Conservation (phyloP, 1,140 invertebrate species). For the Drosophila nikananu region DNA sequence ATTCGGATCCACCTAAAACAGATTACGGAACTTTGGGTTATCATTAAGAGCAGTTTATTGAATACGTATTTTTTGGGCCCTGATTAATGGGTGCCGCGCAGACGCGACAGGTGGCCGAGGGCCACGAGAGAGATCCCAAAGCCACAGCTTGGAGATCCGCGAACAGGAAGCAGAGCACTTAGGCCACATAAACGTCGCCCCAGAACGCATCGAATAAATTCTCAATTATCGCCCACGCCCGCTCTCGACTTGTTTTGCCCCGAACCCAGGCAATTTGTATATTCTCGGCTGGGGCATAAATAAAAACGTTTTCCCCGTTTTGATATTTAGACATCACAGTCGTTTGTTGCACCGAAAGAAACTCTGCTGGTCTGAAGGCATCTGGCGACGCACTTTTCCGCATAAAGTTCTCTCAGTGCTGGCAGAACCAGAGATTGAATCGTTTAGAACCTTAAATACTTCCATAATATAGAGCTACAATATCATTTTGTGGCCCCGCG, state of each 20-base stretch:
- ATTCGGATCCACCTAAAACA: conserved; percentile 55
- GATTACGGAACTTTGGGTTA: conserved; percentile 67
- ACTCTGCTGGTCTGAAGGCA: neutral
- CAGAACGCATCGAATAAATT: conserved; percentile 74
- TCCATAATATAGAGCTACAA: conserved; percentile 75
- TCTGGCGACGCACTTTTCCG: neutral
- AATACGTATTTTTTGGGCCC: conserved; percentile 59
- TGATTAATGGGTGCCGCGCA: conserved; percentile 68
- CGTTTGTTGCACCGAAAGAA: conserved; percentile 17
- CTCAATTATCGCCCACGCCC: conserved; percentile 80
- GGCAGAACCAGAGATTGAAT: conserved; percentile 59
- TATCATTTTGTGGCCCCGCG: conserved; percentile 71
- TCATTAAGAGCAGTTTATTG: conserved; percentile 81
- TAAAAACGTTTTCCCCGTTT: conserved; percentile 54
- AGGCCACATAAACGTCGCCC: conserved; percentile 74
- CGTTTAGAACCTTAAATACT: conserved; percentile 73
- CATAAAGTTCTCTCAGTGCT: conserved; percentile 45
- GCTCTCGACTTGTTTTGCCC: conserved; percentile 14
- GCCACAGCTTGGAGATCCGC: neutral
- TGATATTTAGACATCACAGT: conserved; percentile 72
- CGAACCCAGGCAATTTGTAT: conserved; percentile 53
- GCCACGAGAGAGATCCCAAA: conserved; percentile 5
- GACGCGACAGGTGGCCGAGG: conserved; percentile 64
- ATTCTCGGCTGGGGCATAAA: conserved; percentile 59
- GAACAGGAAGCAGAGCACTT: conserved; percentile 69